Evolutionary conservation across 2,113 vertebrate species (phyloP), one percentile per base, ranked within the genome.

Genomic region (Forbesichthys agassizii): DNA sequence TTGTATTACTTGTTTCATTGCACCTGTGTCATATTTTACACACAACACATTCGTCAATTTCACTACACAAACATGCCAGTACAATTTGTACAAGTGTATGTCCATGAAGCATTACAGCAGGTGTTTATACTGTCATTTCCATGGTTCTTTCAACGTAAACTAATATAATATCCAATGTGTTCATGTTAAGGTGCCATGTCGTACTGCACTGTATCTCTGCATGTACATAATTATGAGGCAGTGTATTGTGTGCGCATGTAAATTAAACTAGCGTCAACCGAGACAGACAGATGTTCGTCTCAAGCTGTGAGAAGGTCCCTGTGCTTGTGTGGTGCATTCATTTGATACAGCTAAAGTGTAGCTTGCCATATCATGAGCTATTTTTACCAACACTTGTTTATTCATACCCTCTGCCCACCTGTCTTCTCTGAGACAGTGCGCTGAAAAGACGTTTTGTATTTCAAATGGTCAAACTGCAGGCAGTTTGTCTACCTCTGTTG

Each of bases 231-330:
- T 46, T 53, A 55, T 36, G 20, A 48, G 36, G 18, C 11, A 67
- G 27, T 20, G 20, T 27, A 48, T 52, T 14, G 14, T 16, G 61
- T 20, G 13, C 58, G 46, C 33, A 20, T 48, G 33, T 53, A 54
- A 64, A 53, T 60, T 46, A 68, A 52, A 57, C 33, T 48, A 33
- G 67, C 48, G 7, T 16, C 55, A 48, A 27, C 8, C 12, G 54
- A 56, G 55, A 69, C 48, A 61, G 73, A 65, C 73, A 75, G 66
- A 59, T 69, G 67, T 65, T 68, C 33, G 11, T 5, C 9, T 5
- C 9, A 60, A 53, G 66, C 66, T 51, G 56, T 65, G 33, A 51
- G 53, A 4, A 36, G 36, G 61, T 58, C 58, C 52, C 49, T 2
- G 18, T 27, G 57, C 7, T 47, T 55, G 48, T 20, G 8, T 33